Percentiles rank a stretch among this genome's conserved stretches.
phyloP scores from a whole-genome alignment of 1,140 invertebrate genomes.

The Drosophila kikkawai region DNA sequence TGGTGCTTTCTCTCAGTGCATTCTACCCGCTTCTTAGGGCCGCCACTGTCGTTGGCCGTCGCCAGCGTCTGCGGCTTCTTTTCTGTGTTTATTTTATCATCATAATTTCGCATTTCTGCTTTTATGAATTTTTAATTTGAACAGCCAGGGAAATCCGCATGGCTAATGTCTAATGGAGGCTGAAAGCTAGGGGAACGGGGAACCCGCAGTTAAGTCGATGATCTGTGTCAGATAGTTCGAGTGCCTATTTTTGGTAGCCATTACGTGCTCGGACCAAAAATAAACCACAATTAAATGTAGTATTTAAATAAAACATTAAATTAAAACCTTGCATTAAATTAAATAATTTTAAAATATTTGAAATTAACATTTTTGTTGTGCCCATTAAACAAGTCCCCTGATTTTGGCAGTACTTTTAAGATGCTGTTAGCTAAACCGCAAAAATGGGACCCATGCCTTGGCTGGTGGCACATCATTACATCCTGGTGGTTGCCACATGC shows the following conservation, averaged over 20 bases:
- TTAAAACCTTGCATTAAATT: neutral
- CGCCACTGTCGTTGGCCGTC: conserved; percentile 6
- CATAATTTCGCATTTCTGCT: conserved; percentile 82
- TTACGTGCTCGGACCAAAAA: neutral
- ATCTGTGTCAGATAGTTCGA: conserved; percentile 16
- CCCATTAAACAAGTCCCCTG: neutral
- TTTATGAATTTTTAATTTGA: conserved; percentile 84
- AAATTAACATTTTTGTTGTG: neutral
- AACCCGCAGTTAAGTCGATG: conserved; percentile 22
- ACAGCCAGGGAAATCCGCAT: conserved; percentile 46
- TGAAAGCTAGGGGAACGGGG: neutral
- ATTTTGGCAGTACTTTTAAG: neutral
- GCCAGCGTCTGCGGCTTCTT: conserved; percentile 52
- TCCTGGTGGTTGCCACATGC: conserved; percentile 34
- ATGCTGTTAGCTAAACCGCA: conserved; percentile 10
- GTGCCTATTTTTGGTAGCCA: conserved; percentile 11
- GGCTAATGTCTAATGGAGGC: conserved; percentile 19
- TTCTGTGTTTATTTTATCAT: conserved; percentile 81
- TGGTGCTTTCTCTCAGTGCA: conserved; percentile 1
- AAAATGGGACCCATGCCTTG: neutral
- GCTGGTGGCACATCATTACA: conserved; percentile 31
- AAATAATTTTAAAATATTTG: neutral
- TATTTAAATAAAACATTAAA: neutral
- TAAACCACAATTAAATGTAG: neutral
- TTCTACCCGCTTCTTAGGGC: neutral